Percentiles rank a stretch among this genome's conserved stretches.
Evolutionary conservation across 2,113 vertebrate genomes (phyloP).

Genomic region (Antigone vipio): DNA sequence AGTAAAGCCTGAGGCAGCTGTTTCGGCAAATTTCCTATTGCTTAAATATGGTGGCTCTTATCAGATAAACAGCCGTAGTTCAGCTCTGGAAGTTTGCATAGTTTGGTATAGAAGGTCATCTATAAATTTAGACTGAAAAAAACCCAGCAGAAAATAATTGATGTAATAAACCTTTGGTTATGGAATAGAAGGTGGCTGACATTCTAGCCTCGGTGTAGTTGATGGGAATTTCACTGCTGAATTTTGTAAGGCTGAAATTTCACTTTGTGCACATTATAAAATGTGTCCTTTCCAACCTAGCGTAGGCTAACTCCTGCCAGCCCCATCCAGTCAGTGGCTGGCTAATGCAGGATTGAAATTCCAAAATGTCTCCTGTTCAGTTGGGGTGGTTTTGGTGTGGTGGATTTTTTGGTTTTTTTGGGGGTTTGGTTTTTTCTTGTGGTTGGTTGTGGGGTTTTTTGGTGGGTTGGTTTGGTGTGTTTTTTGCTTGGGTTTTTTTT

Average conservation of each 20-base stretch:
- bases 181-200: background rate
- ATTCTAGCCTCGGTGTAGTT: background rate
- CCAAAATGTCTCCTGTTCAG: background rate
- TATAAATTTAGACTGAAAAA: background rate
- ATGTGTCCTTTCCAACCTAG: background rate
- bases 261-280: background rate
- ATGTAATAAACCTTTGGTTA: background rate
- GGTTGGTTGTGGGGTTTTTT: too few relatives aligned
- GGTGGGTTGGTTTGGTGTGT: background rate
- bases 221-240: background rate
- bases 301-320: background rate
- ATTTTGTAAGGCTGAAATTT: background rate
- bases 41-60: background rate
- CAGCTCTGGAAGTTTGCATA: background rate
- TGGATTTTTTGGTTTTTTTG: too few relatives aligned
- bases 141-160: background rate
- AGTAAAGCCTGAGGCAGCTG: conserved; percentile 16
- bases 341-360: background rate
- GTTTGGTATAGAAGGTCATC: background rate
- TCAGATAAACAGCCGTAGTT: background rate
- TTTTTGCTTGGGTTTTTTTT: too few relatives aligned
- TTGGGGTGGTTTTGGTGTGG: too few relatives aligned
- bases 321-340: background rate
- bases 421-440: too few relatives aligned
- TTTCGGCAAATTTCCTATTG: background rate